A percentile compares a stretch with the other conserved stretches of the same genome.
phyloP scores from a whole-genome alignment of 2,797 vertebrate species.

The Myotis vivesi region DNA sequence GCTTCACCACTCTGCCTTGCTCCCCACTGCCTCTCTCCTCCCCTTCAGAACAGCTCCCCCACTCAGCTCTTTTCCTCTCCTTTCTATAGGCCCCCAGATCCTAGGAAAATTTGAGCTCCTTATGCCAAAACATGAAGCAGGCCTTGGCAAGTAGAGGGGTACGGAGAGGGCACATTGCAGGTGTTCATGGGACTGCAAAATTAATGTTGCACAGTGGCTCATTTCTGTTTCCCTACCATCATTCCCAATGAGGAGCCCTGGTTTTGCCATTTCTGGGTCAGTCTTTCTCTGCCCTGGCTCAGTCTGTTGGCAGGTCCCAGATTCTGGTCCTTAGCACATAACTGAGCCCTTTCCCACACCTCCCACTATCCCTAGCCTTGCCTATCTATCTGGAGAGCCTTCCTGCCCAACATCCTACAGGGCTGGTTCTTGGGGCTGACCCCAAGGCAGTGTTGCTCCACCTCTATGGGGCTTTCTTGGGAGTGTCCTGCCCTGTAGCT shows the following conservation, averaged over 20 bases:
- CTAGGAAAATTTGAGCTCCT: slow-evolving; percentile 26
- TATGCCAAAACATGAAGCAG: not conserved
- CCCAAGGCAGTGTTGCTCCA: not conserved
- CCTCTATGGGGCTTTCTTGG: not conserved
- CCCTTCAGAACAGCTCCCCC: not conserved
- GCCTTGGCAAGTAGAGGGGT: not conserved
- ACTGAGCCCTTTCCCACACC: not conserved
- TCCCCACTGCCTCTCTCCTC: slow-evolving; percentile 16
- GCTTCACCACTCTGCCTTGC: slow-evolving; percentile 49
- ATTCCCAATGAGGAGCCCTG: not conserved
- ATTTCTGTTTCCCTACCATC: not conserved
- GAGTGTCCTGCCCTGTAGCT: not conserved
- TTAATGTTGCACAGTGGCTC: not conserved
- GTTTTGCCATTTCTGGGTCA: not conserved
- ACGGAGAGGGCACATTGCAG: not conserved
- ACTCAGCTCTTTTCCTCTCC: not conserved
- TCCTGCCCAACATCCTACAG: not conserved
- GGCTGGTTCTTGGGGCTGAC: not conserved
- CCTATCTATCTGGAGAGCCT: not conserved
- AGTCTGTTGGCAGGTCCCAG: not conserved
- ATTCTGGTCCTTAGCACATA: not conserved
- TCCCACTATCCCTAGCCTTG: not conserved
- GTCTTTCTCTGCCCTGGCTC: not conserved
- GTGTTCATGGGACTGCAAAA: not conserved
- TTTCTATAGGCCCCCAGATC: not conserved